Evolutionary conservation across 2,888 invertebrate genomes (phyloP).

Genomic region (Cataglyphis rosenhaueri): DNA sequence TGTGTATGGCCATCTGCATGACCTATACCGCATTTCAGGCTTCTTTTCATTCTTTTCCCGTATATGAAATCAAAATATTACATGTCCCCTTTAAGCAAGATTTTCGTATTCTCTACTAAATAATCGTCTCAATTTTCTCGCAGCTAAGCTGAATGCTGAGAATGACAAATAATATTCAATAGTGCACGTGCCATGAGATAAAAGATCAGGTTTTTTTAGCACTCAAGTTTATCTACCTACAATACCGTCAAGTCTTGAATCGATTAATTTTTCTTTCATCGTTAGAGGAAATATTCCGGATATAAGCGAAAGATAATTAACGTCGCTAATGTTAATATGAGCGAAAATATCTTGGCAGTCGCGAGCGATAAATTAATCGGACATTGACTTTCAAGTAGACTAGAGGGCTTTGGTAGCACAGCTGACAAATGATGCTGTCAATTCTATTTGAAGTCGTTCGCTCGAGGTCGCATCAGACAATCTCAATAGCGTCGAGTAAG

Average conservation of each 20-base stretch:
- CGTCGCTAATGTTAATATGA: background rate
- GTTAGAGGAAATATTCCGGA: background rate
- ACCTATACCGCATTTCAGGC: conserved; percentile 43
- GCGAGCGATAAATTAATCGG: conserved; percentile 36
- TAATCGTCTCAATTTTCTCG: conserved; percentile 19
- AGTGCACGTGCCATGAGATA: background rate
- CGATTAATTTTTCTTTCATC: background rate
- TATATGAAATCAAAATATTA: background rate
- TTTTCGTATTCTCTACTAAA: background rate
- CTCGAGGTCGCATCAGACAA: conserved; percentile 48
- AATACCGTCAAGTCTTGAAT: background rate
- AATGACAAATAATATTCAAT: background rate
- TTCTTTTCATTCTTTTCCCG: background rate
- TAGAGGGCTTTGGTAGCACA: conserved; percentile 31
- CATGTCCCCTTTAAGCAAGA: background rate
- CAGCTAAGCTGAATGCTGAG: background rate
- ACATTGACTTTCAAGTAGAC: conserved; percentile 33
- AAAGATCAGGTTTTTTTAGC: background rate
- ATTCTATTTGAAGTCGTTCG: conserved; percentile 43
- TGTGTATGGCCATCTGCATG: conserved; percentile 50
- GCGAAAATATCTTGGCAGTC: conserved; percentile 28
- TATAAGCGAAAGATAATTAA: conserved; percentile 3
- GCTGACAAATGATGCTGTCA: conserved; percentile 44
- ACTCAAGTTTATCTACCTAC: background rate
- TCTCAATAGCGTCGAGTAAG: conserved; percentile 71